phyloP scores from a whole-genome alignment of 2,113 vertebrate species.

The Ciconia boyciana region DNA sequence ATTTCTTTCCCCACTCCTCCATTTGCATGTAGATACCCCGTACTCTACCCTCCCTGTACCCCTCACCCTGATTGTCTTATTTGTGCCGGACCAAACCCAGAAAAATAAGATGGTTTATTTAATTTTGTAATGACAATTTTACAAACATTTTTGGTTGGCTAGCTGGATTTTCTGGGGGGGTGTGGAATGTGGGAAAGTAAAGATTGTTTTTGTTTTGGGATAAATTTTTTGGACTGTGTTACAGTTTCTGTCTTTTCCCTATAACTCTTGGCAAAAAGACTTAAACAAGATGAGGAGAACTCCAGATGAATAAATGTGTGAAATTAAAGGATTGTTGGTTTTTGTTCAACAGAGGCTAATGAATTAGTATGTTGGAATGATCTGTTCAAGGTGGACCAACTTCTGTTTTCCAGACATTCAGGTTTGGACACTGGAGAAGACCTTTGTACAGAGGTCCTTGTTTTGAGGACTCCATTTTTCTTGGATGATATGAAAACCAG shows the following conservation, averaged over 20 bases:
- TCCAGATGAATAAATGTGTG: background rate
- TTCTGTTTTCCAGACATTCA: background rate
- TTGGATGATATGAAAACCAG: background rate
- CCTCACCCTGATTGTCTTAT: background rate
- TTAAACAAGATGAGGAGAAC: conserved; percentile 28
- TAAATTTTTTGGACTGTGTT: background rate
- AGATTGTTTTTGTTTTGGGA: background rate
- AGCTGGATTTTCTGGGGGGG: background rate
- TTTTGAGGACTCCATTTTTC: background rate
- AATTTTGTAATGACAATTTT: background rate
- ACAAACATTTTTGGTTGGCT: background rate
- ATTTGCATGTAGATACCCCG: background rate
- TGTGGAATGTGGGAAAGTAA: conserved; percentile 11
- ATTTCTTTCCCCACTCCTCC: background rate
- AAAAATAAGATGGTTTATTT: background rate
- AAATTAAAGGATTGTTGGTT: background rate
- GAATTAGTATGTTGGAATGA: background rate
- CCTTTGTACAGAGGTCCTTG: background rate
- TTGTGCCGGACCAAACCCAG: background rate
- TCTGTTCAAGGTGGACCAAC: background rate
- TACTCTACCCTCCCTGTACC: background rate
- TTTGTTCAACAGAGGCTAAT: background rate
- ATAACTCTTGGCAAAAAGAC: conserved; percentile 28
- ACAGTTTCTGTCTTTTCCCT: conserved; percentile 6
- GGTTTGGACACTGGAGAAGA: background rate